phyloP scores from a whole-genome alignment of 2,888 invertebrate species.

The Meteorus colon region DNA sequence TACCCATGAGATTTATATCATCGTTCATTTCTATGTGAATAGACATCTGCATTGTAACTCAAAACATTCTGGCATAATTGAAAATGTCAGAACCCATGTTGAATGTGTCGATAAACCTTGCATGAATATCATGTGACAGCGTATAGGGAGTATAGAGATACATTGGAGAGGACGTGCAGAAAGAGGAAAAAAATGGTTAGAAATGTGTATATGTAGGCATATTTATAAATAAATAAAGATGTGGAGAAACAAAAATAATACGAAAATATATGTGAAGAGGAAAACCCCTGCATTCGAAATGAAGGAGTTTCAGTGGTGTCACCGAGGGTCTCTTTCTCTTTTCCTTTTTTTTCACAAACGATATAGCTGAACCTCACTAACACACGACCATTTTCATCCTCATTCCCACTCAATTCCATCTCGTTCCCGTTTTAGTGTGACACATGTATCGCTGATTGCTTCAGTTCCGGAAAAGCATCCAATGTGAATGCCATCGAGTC shows the following conservation, averaged over 20 bases:
- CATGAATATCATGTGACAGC: constrained; percentile 31
- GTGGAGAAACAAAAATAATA: background rate
- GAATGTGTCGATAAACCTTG: constrained; percentile 61
- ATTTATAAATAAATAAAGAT: background rate
- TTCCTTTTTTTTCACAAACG: constrained; percentile 38
- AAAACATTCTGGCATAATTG: constrained; percentile 54
- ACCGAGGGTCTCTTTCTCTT: background rate
- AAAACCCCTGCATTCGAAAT: constrained; percentile 21
- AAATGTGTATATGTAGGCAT: background rate
- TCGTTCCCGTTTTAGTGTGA: constrained; percentile 49
- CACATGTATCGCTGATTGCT: constrained; percentile 66
- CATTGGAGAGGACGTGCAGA: background rate
- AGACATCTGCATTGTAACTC: constrained; percentile 3
- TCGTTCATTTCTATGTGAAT: constrained; percentile 22
- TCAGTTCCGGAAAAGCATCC: constrained; percentile 42
- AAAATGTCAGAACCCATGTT: constrained; percentile 61
- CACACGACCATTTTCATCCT: constrained; percentile 17
- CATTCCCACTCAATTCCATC: background rate
- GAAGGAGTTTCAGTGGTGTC: constrained; percentile 23
- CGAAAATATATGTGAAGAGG: background rate
- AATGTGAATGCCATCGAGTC: constrained; percentile 48
- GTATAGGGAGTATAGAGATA: background rate
- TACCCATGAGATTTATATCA: constrained; percentile 48
- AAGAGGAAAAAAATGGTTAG: background rate
- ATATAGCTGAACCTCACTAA: constrained; percentile 45